Conservation (phyloP, 2,797 vertebrate genomes). For the Thaleichthys pacificus region DNA sequence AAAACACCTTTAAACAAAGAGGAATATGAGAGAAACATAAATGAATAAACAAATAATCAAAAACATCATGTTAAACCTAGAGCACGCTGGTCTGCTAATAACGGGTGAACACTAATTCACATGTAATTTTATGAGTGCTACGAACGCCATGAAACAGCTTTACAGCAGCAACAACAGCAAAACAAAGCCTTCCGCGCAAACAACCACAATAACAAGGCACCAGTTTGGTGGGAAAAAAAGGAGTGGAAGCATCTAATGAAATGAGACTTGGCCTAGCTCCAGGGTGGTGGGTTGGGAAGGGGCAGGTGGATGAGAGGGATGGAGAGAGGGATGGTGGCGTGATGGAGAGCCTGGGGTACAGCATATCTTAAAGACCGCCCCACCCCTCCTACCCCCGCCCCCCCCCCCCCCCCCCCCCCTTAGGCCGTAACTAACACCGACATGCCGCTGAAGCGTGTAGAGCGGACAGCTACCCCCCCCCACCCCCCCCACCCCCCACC, state of each 20-base stretch:
- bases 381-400: no score
- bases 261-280: constrained; percentile 55
- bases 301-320: constrained; percentile 31
- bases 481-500: not conserved
- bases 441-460: constrained; percentile 59
- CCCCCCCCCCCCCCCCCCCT: constrained; percentile 32
- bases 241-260: constrained; percentile 56
- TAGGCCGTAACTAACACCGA: constrained; percentile 48
- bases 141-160: constrained; percentile 21
- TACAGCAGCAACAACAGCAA: constrained; percentile 43
- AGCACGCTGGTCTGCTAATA: not conserved
- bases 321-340: not conserved
- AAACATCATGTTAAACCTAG: not conserved
- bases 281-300: constrained; percentile 41
- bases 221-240: no score
- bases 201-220: constrained; percentile 7
- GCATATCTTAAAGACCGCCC: not conserved
- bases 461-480: constrained; percentile 30
- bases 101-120: constrained; percentile 15
- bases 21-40: not conserved
- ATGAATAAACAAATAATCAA: not conserved
- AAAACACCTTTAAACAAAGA: not conserved
- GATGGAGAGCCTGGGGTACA: not conserved
- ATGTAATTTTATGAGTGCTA: constrained; percentile 31
- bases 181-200: constrained; percentile 18